Percentiles rank a stretch among this genome's conserved stretches.
Evolutionary conservation across 2,797 vertebrate species (phyloP).

Genomic region (Liasis olivaceus): DNA sequence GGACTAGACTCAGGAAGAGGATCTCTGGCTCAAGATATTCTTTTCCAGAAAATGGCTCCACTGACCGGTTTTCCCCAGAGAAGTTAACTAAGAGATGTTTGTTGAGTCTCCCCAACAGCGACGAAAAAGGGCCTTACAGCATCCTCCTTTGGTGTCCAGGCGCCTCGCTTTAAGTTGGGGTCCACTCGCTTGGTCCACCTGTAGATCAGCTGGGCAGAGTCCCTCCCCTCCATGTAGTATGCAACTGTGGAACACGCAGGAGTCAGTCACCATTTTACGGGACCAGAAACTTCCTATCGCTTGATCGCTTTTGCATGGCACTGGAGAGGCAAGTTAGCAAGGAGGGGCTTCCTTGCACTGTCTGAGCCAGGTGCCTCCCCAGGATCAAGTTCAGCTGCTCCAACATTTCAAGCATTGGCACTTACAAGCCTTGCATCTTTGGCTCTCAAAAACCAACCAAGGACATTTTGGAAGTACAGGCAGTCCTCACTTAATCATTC

Average conservation of each 20-base stretch:
- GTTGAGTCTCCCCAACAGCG: neutral
- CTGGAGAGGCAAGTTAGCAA: neutral
- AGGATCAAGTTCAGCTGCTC: neutral
- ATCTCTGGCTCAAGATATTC: neutral
- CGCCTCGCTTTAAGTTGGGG: conserved; percentile 84
- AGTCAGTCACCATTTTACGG: neutral
- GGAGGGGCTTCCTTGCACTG: neutral
- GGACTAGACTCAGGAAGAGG: neutral
- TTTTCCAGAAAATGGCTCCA: neutral
- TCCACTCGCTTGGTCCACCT: conserved; percentile 90
- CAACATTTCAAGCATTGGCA: neutral
- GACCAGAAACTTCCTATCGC: neutral
- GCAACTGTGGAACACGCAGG: conserved; percentile 77
- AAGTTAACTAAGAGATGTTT: neutral
- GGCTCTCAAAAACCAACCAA: neutral
- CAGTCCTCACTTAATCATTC: too few relatives aligned
- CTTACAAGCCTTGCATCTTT: neutral
- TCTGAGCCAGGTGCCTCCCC: neutral
- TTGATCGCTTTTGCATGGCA: fast-evolving
- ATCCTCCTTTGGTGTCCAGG: conserved; percentile 87
- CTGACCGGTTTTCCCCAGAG: neutral
- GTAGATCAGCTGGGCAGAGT: conserved; percentile 85
- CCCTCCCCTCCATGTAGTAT: conserved; percentile 92
- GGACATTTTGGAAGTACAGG: neutral
- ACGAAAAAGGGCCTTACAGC: conserved; percentile 62